Base-by-base conservation (phyloP, 1,140 invertebrate genomes). In the Pogonomyrmex barbatus region DNA sequence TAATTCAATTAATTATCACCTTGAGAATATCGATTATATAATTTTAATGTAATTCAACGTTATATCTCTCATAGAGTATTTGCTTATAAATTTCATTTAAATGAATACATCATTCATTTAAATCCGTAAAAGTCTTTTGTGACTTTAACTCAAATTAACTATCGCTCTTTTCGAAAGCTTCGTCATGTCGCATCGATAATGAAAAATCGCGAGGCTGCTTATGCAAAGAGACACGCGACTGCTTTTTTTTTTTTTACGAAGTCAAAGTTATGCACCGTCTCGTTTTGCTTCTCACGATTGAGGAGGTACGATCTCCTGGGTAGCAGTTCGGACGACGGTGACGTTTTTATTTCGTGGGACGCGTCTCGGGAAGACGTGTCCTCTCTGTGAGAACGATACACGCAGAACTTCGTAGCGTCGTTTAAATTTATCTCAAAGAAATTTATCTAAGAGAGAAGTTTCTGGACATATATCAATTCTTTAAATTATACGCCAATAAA, bases 271-370 rank as follows among this genome's bases (percentile, higher is more conserved):
- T 82, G 79, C 79, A 36, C 79, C 30, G 79, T 82, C 42, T 82
- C 79, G 67, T 82, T 82, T 82, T 82, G 79, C 79, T 73, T 82
- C 79, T 82, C 79, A 82, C 67, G 67, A 82, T 82, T 82, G 67
- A 82, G 42, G 65, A 82, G 67, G 67, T 82, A 82, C 42, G 79
- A 82, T 82, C 79, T 73, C 79, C 79, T 54, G 79, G 67, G 79
- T 73, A 82, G 77, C 63, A 81, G 79, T 60, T 82, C 30, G 79
- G 68, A 82, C 79, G 79, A 73, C 67, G 79, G 79, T 82, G 79
- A 82, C 79, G 54, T 73, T 82, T 82, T 82, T 82, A 82, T 82
- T 82, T 82, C 54, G 52, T 82, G 67, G 65, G 79, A 78, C 45
- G 73, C 52, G 73, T 54, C 47, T 73, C 5, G 79, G 17, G 39